These are phyloP conservation scores for Toxotes chatareus DNA, from an alignment of 2,113 vertebrate genomes.

Conservation along the genomic window DNA sequence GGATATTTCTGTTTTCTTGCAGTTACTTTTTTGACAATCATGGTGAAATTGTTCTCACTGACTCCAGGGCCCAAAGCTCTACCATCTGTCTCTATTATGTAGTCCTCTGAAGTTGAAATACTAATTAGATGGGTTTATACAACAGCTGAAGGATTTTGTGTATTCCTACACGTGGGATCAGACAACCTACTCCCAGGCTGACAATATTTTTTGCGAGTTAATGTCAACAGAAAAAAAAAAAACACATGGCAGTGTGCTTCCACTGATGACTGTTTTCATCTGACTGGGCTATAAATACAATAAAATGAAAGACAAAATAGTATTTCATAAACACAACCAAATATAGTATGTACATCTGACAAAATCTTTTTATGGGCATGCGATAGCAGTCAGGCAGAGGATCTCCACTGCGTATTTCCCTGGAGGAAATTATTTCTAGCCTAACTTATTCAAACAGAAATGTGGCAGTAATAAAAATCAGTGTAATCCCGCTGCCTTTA, in stretches of 20 bases:
- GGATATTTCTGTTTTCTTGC: constrained; percentile 15
- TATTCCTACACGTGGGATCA: neutral
- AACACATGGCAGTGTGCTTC: neutral
- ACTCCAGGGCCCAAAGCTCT: constrained; percentile 7
- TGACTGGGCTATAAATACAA: constrained; percentile 15
- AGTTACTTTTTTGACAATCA: neutral
- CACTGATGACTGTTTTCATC: neutral
- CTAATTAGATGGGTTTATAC: constrained; percentile 43
- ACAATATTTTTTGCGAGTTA: neutral
- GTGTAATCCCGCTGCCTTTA: neutral
- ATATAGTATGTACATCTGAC: constrained; percentile 8
- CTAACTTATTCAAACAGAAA: constrained; percentile 31
- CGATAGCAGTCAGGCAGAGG: constrained; percentile 1
- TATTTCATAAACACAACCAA: constrained; percentile 10
- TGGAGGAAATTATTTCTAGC: neutral
- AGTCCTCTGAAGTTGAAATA: constrained; percentile 13
- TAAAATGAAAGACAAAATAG: constrained; percentile 1
- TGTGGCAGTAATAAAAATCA: constrained; percentile 14
- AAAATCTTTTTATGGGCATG: neutral
- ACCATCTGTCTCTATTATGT: constrained; percentile 45
- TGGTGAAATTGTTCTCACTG: constrained; percentile 23
- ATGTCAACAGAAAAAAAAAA: neutral
- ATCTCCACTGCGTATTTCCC: constrained; percentile 1
- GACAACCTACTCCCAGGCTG: constrained; percentile 13
- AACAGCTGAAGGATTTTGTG: constrained; percentile 49